Conservation (phyloP, 1,140 invertebrate species). For the Pseudomyrmex dendroicus region DNA sequence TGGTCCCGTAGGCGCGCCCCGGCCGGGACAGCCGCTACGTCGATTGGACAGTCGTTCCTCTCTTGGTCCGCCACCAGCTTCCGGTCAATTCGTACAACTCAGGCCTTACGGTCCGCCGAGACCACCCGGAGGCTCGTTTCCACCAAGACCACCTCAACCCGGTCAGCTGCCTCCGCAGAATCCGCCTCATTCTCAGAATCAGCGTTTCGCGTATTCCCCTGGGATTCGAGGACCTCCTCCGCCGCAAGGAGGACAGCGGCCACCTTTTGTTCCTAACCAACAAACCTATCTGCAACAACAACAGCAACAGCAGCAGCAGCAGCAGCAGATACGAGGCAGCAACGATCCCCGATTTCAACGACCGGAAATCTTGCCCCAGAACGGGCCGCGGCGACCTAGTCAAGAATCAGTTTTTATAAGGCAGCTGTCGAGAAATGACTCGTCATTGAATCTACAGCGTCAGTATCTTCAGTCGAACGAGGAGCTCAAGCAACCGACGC, state of each 20-base stretch:
- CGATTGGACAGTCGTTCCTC: slow-evolving; percentile 84
- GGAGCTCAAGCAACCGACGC: slow-evolving; percentile 41
- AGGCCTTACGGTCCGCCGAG: slow-evolving; percentile 83
- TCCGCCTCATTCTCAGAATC: slow-evolving; percentile 40
- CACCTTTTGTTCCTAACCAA: slow-evolving; percentile 37
- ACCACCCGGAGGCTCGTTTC: slow-evolving; percentile 56
- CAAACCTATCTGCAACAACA: slow-evolving; percentile 43
- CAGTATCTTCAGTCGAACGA: slow-evolving; percentile 28
- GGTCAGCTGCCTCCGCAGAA: slow-evolving; percentile 56
- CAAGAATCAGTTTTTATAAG: slow-evolving; percentile 38
- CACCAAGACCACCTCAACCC: slow-evolving; percentile 62
- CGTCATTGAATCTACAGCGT: slow-evolving; percentile 35
- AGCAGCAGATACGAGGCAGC: slow-evolving; percentile 11
- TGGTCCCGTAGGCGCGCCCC: slow-evolving; percentile 73
- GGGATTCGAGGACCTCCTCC: slow-evolving; percentile 41
- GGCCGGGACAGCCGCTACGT: slow-evolving; percentile 75
- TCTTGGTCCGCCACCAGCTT: slow-evolving; percentile 74
- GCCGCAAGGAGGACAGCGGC: slow-evolving; percentile 57
- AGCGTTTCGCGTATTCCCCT: slow-evolving; percentile 51
- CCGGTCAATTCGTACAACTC: slow-evolving; percentile 75
- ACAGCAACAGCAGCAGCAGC: slow-evolving; percentile 46
- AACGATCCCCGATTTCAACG: slow-evolving; percentile 39
- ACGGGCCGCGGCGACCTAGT: slow-evolving; percentile 19
- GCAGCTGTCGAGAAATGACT: slow-evolving; percentile 63
- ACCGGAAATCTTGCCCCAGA: slow-evolving; percentile 16